A percentile compares a stretch with the other conserved stretches of the same genome.
phyloP scores from a whole-genome alignment of 2,888 invertebrate species.

The Teleiodes luculella region DNA sequence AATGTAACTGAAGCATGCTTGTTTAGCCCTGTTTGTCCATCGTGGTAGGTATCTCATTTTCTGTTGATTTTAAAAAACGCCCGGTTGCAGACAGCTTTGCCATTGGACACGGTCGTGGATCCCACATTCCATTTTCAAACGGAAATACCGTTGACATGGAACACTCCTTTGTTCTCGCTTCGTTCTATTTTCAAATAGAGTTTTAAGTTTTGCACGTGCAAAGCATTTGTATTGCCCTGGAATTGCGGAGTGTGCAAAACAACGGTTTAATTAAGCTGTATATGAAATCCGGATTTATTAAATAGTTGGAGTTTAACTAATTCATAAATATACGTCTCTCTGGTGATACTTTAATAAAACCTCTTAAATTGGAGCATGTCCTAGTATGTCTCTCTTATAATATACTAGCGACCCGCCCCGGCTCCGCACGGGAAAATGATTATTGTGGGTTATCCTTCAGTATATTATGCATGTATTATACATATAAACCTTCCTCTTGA shows the following conservation, averaged over 20 bases:
- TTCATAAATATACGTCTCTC: too few species aligned
- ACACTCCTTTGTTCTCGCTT: conserved; percentile 60
- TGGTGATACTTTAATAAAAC: too few species aligned
- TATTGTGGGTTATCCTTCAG: too few species aligned
- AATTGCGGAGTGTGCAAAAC: neutral
- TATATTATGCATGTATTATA: too few species aligned
- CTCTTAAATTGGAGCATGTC: too few species aligned
- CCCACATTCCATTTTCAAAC: conserved; percentile 63
- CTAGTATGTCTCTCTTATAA: too few species aligned
- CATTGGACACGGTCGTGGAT: conserved; percentile 38
- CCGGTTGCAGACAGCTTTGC: conserved; percentile 39
- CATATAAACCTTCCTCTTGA: too few species aligned
- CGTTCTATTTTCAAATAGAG: conserved; percentile 52
- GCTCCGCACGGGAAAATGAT: too few species aligned
- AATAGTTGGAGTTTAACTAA: too few species aligned
- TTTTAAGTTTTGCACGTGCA: conserved; percentile 40
- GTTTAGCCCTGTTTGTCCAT: too few species aligned
- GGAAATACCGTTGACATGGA: conserved; percentile 67
- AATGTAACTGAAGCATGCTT: too few species aligned
- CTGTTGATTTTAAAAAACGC: neutral
- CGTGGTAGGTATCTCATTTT: neutral
- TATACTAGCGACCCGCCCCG: too few species aligned
- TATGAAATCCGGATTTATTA: neutral
- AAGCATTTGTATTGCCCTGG: conserved; percentile 2
- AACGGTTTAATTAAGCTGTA: neutral